phyloP scores from a whole-genome alignment of 2,888 invertebrate genomes.

The Eugnorisma glareosa region DNA sequence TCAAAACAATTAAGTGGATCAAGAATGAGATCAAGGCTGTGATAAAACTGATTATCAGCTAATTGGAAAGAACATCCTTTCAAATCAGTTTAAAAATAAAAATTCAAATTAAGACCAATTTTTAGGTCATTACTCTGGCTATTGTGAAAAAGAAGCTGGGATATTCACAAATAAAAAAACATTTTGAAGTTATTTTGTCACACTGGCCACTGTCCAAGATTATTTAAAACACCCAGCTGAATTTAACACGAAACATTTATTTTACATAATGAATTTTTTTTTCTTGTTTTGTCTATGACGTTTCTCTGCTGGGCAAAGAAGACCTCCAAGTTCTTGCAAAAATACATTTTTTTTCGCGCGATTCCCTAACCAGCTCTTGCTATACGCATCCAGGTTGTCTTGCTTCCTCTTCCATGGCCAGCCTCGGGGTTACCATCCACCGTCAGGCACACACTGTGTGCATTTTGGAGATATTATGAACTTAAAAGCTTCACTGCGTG shows the following conservation, averaged over 20 bases:
- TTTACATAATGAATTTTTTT: background rate
- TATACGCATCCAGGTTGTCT: background rate
- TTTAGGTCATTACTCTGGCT: conserved; percentile 22
- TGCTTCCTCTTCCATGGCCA: accelerated
- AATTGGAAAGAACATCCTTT: conserved; percentile 41
- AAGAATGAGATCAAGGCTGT: conserved; percentile 39
- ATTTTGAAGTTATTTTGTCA: background rate
- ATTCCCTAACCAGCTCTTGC: background rate
- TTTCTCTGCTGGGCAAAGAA: background rate
- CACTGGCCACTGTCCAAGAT: conserved; percentile 34
- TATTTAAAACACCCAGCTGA: conserved; percentile 24
- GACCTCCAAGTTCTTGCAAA: background rate
- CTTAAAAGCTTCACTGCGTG: background rate
- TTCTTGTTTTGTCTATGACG: background rate
- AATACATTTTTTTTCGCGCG: background rate
- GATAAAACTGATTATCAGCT: conserved; percentile 9
- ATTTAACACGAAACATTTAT: background rate
- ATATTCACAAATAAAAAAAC: background rate
- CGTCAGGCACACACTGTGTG: background rate
- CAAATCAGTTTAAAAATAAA: conserved; percentile 18
- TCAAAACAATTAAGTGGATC: conserved; percentile 12
- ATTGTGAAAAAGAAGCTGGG: background rate
- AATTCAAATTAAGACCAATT: background rate
- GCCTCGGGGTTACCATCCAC: background rate
- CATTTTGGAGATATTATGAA: background rate